A percentile compares a stretch with the other conserved stretches of the same genome.
These are phyloP conservation scores for Phrynocephalus versicolor DNA, from an alignment of 2,113 vertebrate genomes.

Conservation along the genomic window DNA sequence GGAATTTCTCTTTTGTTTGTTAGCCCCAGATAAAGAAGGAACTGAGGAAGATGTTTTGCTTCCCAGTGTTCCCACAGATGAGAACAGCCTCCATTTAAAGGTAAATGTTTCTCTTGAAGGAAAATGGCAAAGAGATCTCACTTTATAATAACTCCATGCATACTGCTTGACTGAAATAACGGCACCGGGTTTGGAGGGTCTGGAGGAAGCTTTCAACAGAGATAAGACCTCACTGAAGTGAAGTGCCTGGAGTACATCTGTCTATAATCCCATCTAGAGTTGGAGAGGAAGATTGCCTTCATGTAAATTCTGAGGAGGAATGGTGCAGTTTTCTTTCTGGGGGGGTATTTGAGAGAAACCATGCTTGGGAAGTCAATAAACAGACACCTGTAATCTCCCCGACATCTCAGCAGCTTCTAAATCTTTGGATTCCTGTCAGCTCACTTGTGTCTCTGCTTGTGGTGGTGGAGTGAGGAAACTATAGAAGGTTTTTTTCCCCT, in stretches of 20 bases:
- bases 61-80: constrained; percentile 63
- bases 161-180: constrained; percentile 43
- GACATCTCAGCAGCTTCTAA: neutral
- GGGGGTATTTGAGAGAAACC: neutral
- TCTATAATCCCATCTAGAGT: neutral
- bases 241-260: neutral
- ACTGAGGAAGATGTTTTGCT: constrained; percentile 72
- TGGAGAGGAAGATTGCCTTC: neutral
- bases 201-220: neutral
- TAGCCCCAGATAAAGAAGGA: constrained; percentile 72
- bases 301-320: neutral
- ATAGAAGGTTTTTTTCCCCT: neutral
- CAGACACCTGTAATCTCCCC: neutral
- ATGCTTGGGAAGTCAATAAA: neutral
- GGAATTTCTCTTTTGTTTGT: constrained; percentile 63
- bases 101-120: constrained; percentile 64
- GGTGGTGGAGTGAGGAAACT: neutral
- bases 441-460: neutral
- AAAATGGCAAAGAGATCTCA: neutral
- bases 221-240: neutral
- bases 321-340: neutral
- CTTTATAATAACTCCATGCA: neutral
- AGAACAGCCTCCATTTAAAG: constrained; percentile 59
- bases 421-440: neutral
- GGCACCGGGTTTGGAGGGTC: neutral